Percentiles rank a stretch among this genome's conserved stretches.
These are phyloP conservation scores for Lymantria monacha DNA, from an alignment of 2,888 invertebrate species.

Conservation along the genomic window DNA sequence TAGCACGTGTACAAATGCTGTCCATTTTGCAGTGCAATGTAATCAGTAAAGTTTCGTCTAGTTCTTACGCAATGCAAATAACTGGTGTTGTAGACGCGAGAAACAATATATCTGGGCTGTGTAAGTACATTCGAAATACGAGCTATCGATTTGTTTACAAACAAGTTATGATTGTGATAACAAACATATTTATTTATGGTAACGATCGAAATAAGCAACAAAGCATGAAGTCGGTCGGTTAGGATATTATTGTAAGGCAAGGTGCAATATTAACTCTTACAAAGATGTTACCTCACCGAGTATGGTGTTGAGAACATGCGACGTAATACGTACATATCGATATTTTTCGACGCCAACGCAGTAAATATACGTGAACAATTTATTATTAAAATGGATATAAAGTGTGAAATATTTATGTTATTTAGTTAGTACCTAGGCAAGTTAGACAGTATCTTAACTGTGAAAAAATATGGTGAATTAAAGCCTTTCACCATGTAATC, in stretches of 20 bases:
- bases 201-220: conserved; percentile 23
- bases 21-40: too few species aligned
- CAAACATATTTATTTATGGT: not conserved
- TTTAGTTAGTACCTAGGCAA: too few species aligned
- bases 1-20: too few species aligned
- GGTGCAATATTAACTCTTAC: conserved; percentile 19
- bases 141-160: too few species aligned
- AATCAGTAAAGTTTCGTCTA: too few species aligned
- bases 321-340: conserved; percentile 16
- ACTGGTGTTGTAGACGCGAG: too few species aligned
- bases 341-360: not conserved
- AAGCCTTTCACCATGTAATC: too few species aligned
- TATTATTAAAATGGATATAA: not conserved
- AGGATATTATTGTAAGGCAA: conserved; percentile 32
- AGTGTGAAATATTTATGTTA: not conserved
- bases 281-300: conserved; percentile 45
- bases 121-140: too few species aligned
- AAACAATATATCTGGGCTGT: not conserved
- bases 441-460: too few species aligned
- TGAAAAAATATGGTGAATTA: too few species aligned
- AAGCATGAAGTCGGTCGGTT: conserved; percentile 44
- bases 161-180: too few species aligned
- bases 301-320: conserved; percentile 23
- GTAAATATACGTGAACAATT: not conserved
- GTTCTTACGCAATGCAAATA: too few species aligned